Base-by-base conservation (phyloP, 1,140 invertebrate species). In the Dendrolimus punctatus region DNA sequence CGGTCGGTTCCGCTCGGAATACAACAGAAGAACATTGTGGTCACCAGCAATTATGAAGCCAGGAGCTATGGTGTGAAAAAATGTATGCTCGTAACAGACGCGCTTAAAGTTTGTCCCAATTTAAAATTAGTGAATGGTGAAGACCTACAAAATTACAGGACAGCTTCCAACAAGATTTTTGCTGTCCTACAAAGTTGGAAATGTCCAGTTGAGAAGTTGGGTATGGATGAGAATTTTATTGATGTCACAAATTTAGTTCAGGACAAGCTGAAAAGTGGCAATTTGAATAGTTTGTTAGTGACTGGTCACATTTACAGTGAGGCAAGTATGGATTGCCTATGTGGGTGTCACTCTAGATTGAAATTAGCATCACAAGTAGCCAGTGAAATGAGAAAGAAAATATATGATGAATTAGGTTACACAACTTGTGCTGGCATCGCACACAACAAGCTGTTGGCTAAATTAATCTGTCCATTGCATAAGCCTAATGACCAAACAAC, bases 401-500 rank as follows among this genome's bases (percentile, higher is more conserved):
- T 95, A 46, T 87, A 86, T 52, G 83, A 90, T 55, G 89, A 92
- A 49, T 81, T 95, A 43, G 90, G 91, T 41, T 88, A 95, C 42
- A 95, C 94, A 6, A 92, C 91, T 65, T 95, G 94, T 88, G 95
- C 94, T 50, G 95, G 95, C 8, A 91, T 96, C 58, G 91, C 93
- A 40, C 92, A 95, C 61, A 96, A 96, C 73, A 96, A 96, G 82
- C 72, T 96, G 47, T 75, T 96, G 62, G 92, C 95, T 4, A 96
- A 96, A 82, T 79, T 96, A 40, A 91, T 91, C 10, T 92, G 93
- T 58, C 89, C 90, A 40, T 79, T 90, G 46, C 88, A 95, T 66
- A 95, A 95, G 80, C 93, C 95, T 4, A 93, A 95, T 78, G 90
- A 94, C 63, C 95, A 96, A 71, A 96, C 95, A 6, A 86, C 92